These are phyloP conservation scores for Branchellion lobata DNA, from an alignment of 2,888 invertebrate species.

Conservation along the genomic window DNA sequence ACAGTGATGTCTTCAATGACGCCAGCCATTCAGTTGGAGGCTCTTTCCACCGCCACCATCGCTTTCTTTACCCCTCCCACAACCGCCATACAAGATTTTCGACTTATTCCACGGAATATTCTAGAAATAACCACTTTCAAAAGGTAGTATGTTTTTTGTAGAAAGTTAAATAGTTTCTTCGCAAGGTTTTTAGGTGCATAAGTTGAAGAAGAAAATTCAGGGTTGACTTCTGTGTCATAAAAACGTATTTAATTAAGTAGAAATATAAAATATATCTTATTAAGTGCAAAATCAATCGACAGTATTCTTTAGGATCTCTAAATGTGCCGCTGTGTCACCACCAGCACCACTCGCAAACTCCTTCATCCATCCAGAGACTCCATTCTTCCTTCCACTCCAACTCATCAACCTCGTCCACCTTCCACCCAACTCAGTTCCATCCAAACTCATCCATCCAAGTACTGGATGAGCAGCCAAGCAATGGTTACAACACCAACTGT, in stretches of 20 bases:
- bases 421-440: background rate
- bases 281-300: no score
- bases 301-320: background rate
- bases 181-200: no score
- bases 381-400: background rate
- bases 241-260: no score
- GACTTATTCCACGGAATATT: background rate
- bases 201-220: no score
- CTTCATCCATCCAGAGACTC: background rate
- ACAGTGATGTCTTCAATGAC: background rate
- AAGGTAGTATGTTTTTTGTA: background rate
- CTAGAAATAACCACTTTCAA: constrained; percentile 1
- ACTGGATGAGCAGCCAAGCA: background rate
- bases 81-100: background rate
- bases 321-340: background rate
- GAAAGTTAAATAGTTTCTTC: no score
- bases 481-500: constrained; percentile 4
- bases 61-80: background rate
- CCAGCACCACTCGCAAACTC: constrained; percentile 7
- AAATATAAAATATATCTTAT: no score
- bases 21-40: background rate
- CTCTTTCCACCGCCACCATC: background rate
- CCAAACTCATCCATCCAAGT: background rate
- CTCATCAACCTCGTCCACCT: background rate
- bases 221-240: no score